These are phyloP conservation scores for Bolborhynchus lineola DNA, from an alignment of 2,113 vertebrate species.

Conservation along the genomic window DNA sequence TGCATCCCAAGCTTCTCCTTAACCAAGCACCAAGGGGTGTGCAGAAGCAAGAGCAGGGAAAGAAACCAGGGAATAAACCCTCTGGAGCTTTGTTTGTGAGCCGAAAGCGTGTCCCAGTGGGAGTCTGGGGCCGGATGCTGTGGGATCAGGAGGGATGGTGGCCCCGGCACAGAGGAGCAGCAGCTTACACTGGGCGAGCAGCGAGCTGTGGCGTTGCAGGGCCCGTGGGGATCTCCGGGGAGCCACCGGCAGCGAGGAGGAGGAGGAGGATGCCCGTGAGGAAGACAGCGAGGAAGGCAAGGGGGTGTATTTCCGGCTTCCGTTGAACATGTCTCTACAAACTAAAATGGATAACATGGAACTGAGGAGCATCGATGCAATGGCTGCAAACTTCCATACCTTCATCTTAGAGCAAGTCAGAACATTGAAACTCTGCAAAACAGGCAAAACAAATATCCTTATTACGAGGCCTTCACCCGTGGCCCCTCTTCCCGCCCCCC, in stretches of 20 bases:
- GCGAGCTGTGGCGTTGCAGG: slow-evolving; percentile 49
- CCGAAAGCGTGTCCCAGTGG: fast-evolving
- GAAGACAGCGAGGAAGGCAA: slow-evolving; percentile 33
- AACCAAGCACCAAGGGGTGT: fast-evolving
- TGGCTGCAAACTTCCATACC: slow-evolving; percentile 92
- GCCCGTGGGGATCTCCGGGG: slow-evolving; percentile 58
- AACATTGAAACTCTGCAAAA: slow-evolving; percentile 87
- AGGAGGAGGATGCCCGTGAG: not conserved
- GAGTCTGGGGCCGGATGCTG: not conserved
- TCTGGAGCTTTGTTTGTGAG: fast-evolving
- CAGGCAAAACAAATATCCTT: slow-evolving; percentile 59
- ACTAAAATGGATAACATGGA: slow-evolving; percentile 82
- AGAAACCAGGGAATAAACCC: not conserved
- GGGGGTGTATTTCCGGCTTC: slow-evolving; percentile 34
- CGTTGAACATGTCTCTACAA: slow-evolving; percentile 78
- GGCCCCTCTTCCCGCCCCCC: not conserved
- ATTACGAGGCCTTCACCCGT: fast-evolving
- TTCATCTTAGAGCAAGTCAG: slow-evolving; percentile 91
- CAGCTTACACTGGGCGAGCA: slow-evolving; percentile 71
- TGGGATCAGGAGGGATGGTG: fast-evolving
- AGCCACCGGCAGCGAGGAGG: not conserved
- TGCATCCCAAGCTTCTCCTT: not conserved
- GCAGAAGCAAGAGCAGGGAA: not conserved
- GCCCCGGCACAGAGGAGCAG: not conserved
- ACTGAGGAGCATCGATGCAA: slow-evolving; percentile 86